Base-by-base conservation (phyloP, 2,797 vertebrate genomes). In the Decapterus maruadsi region DNA sequence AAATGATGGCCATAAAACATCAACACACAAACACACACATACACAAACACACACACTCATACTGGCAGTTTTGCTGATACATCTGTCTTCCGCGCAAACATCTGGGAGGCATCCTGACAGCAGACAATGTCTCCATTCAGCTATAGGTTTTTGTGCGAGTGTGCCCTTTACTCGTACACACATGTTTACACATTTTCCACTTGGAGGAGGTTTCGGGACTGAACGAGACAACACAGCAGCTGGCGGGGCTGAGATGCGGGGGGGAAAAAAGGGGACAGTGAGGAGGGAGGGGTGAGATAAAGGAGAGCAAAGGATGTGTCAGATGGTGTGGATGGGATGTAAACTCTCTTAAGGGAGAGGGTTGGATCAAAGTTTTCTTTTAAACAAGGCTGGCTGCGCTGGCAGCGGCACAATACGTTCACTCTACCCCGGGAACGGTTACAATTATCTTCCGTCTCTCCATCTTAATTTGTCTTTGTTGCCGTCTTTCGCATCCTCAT, bases 361-460 rank as follows among this genome's bases (percentile, higher is more conserved):
- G 65, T 64, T 42, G 62, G 58, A 90, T 68, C 51, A 5, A 83
- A 80, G 80, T 66, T 86, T 64, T 50, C 40, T 72, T 63, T 75
- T 48, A 75, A 74, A 67, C 17, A n/a, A 68, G 53, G 5, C 68
- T 53, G 42, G 17, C 40, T 59, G 29, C 0, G 16, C 54, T 77
- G 72, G 72, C 64, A 57, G 57, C 0, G 4, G 43, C 34, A 64
- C 62, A 77, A 19, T 68, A 60, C 51, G 61, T 74, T 56, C 46
- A 66, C 61, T 65, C 57, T 54, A 67, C 29, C 45, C 2, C 26
- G 67, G 70, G 57, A 83, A 78, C 78, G 79, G 68, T 76, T 80
- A 69, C 48, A 22, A 10, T 68, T 51, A 46, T 1, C 0, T 51
- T 57, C 13, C 1, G 8, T 65, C 60, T 70, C 14, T 78, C 62